phyloP scores from a whole-genome alignment of 2,888 invertebrate species.

The Cynaeus angustus region DNA sequence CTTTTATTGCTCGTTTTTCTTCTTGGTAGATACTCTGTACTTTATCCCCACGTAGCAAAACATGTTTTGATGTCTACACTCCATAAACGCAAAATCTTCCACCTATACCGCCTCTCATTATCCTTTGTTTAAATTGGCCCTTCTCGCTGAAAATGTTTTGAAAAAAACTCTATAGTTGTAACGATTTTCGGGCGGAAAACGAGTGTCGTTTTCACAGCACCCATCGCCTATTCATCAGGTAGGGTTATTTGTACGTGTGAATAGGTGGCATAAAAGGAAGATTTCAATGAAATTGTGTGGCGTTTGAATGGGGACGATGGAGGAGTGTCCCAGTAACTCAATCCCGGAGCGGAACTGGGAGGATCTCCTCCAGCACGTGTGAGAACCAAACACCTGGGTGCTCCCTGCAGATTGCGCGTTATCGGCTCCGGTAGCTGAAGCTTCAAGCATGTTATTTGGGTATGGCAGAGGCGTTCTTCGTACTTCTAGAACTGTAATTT shows the following conservation, averaged over 20 bases:
- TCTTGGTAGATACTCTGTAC: too few relatives aligned
- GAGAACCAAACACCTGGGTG: conserved; percentile 70
- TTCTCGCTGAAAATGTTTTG: conserved; percentile 7
- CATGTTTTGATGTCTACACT: too few relatives aligned
- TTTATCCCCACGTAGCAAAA: too few relatives aligned
- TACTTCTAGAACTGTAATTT: conserved; percentile 64
- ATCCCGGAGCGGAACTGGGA: conserved; percentile 71
- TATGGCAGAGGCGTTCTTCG: conserved; percentile 63
- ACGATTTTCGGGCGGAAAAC: conserved; percentile 40
- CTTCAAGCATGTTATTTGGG: conserved; percentile 61
- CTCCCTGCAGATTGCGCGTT: conserved; percentile 52
- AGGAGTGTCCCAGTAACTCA: conserved; percentile 68
- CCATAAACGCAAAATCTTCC: too few relatives aligned
- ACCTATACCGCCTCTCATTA: too few relatives aligned
- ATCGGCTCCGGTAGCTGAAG: conserved; percentile 52
- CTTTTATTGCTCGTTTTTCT: too few relatives aligned
- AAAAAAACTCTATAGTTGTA: conserved; percentile 27
- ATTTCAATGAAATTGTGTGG: conserved; percentile 52
- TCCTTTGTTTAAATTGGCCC: conserved; percentile 7
- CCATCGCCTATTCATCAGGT: conserved; percentile 34
- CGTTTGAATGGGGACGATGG: conserved; percentile 61
- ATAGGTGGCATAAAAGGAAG: conserved; percentile 58
- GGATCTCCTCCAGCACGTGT: conserved; percentile 70
- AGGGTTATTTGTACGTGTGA: conserved; percentile 41
- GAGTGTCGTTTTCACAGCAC: conserved; percentile 32